These are phyloP conservation scores for Eulemur coronatus DNA, from an alignment of 2,797 vertebrate species.

Conservation along the genomic window DNA sequence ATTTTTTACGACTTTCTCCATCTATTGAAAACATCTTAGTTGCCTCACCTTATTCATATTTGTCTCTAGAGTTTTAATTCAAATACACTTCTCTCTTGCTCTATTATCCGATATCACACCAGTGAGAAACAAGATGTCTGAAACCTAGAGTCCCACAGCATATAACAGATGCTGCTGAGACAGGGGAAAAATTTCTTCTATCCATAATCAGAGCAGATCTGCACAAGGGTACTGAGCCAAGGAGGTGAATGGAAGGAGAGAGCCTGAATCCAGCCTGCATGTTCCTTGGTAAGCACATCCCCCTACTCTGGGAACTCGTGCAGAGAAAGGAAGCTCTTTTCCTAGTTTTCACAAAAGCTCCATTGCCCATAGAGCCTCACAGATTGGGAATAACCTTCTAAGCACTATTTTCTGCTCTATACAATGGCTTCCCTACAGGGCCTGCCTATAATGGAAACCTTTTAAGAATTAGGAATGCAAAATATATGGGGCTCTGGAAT, in stretches of 20 bases:
- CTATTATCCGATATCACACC: background rate
- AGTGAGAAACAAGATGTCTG: background rate
- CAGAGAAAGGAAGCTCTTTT: background rate
- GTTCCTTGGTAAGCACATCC: background rate
- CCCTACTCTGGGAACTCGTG: background rate
- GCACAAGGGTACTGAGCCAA: background rate
- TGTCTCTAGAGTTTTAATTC: conserved; percentile 2
- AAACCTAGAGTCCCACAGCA: background rate
- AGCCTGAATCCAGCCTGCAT: background rate
- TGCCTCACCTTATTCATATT: background rate
- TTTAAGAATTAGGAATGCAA: background rate
- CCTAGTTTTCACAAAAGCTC: background rate
- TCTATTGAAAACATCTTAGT: background rate
- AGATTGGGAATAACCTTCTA: background rate
- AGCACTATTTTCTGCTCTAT: background rate
- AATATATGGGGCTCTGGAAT: background rate
- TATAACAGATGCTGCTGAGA: background rate
- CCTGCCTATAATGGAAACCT: background rate
- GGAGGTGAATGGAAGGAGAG: background rate
- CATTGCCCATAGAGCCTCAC: background rate
- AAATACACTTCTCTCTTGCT: background rate
- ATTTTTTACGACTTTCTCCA: background rate
- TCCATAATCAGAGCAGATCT: background rate
- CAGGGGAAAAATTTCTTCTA: background rate
- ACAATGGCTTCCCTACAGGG: background rate